Evolutionary conservation across 2,888 invertebrate genomes (phyloP), one percentile per base, ranked within the genome.

Genomic region (Mactromeris polynyma): DNA sequence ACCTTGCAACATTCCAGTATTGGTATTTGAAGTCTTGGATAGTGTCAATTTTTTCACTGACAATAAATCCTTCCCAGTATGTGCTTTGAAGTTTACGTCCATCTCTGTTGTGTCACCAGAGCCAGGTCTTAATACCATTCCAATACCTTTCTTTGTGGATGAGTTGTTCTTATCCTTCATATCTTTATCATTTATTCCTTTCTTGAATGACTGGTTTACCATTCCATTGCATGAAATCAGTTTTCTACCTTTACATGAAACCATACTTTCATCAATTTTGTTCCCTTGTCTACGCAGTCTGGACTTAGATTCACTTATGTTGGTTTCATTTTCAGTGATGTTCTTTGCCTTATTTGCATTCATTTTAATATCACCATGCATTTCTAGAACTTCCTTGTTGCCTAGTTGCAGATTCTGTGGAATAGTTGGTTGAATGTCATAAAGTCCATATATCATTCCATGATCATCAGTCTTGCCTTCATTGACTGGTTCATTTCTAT

Each of bases 121-220:
- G 26, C 64, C 69, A n/a, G 82, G 31, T 42, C 36, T 31, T 40
- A n/a, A 0, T 81, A 36, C 21, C 19, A 38, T n/a, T 19, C 14
- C 31, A 64, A 69, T 42, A 26, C 38, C 26, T 40, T 58, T 81
- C 33, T 33, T 58, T 4, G 40, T 26, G 14, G 82, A 38, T 3
- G 69, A 82, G 42, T 69, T 82, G 58, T 82, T 82, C 7, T n/a
- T 40, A 69, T 82, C 81, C 31, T 36, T 58, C 21, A 26, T n/a
- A 26, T 17, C 1, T 40, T 26, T 33, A 26, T 54, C 40, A 69
- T 21, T 64, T 11, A 73, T 26, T 1, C 73, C 33, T 73, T 73
- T 7, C 14, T 73, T 31, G 1, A 11, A 1, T 33, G 36, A 73
- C 19, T 26, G 26, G 26, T 26, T 64, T 26, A 4, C 58, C 3